Evolutionary conservation across 2,797 vertebrate species (phyloP), one percentile per base, ranked within the genome.

Genomic region (Galago senegalensis): DNA sequence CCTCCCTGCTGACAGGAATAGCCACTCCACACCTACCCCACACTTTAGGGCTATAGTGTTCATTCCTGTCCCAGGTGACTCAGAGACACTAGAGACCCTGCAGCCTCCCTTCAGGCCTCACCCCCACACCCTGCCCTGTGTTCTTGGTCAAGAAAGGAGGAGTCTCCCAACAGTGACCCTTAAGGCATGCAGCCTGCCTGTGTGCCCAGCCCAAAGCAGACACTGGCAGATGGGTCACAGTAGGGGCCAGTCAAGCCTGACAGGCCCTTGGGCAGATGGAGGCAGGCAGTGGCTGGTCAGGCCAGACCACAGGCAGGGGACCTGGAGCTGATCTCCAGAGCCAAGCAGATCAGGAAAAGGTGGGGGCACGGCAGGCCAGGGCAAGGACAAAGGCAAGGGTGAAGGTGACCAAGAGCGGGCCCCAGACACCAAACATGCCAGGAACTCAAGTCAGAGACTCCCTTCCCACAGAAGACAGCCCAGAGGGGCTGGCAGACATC

Each of bases 1-100:
- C 1, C 25, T 0, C 5, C 12, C 0, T 70, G 53, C n/a, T n/a
- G 1, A 0, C 34, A 46, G 49, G 27, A 69, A 1, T 0, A 11
- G 11, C 4, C 7, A 4, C 31, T 1, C 7, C 13, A 16, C 7
- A 73, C 34, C 29, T 8, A 2, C 29, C 43, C 23, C 11, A 3
- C 29, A 53, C 23, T 49, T 77, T 6, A 73, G 49, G 65, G 34
- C 4, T 29, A 1, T 16, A 11, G 61, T 21, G 29, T 82, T 53
- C 43, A 5, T 5, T 34, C 60, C 43, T 29, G 5, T 37, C 84
- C 25, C 20, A 4, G 18, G 17, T n/a, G 1, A 18, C 34, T 83
- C 23, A 27, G 70, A 75, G 58, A 29, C 31, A 17, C 29, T 6
- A 8, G 43, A 56, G 65, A 25, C 43, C 40, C 87, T 4, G 7